phyloP scores from a whole-genome alignment of 2,797 vertebrate genomes.

The Hemitrygon akajei region DNA sequence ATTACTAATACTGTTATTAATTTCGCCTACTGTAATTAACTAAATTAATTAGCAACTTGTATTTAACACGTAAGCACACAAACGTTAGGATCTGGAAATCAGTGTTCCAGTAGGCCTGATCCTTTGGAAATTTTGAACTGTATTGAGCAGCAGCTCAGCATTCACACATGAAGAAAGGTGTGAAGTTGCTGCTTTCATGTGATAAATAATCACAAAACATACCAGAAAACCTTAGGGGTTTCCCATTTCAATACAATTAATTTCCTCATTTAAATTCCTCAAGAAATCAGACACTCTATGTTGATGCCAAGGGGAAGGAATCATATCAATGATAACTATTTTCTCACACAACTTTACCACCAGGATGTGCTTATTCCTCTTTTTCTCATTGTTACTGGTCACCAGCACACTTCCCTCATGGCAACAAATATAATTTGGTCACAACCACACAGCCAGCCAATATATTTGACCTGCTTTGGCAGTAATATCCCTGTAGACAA shows the following conservation, averaged over 20 bases:
- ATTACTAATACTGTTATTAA: too few species aligned
- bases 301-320: not conserved
- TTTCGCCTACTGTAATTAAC: too few species aligned
- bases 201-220: too few species aligned
- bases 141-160: not conserved
- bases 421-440: not conserved
- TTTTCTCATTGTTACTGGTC: not conserved
- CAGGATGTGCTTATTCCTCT: not conserved
- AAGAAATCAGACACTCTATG: not conserved
- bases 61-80: too few species aligned
- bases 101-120: too few species aligned
- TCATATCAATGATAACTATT: not conserved
- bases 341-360: not conserved
- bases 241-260: too few species aligned
- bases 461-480: not conserved
- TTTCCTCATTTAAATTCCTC: not conserved
- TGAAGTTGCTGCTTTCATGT: not conserved
- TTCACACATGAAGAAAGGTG: not conserved
- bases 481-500: not conserved
- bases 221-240: not conserved
- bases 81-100: too few species aligned
- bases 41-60: too few species aligned
- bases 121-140: too few species aligned
- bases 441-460: not conserved
- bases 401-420: not conserved